Evolutionary conservation across 2,797 vertebrate genomes (phyloP).

Genomic region (Mormyrus hasselquistii): DNA sequence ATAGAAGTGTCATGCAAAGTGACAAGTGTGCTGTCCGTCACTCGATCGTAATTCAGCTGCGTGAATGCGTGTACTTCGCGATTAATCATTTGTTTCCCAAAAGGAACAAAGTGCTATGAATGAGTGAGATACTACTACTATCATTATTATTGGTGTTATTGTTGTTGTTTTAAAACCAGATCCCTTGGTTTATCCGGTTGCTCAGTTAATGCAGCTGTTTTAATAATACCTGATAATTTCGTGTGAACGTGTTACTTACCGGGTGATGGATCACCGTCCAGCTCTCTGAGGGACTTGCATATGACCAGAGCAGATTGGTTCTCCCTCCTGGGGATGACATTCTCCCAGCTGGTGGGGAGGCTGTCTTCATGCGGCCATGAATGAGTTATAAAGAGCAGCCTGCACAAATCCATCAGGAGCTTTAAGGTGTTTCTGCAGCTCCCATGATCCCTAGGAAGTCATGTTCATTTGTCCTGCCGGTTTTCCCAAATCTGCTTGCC

Average conservation of each 20-base stretch:
- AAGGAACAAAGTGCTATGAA: not conserved
- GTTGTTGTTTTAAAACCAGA: not conserved
- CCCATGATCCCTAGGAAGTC: not conserved
- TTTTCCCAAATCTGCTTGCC: not conserved
- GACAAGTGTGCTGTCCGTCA: not conserved
- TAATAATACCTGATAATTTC: not conserved
- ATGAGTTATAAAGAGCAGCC: not conserved
- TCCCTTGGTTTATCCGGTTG: not conserved
- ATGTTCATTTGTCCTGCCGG: not conserved
- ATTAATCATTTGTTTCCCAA: not conserved
- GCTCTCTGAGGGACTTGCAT: not conserved
- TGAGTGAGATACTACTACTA: not conserved
- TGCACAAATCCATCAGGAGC: not conserved
- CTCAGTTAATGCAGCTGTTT: not conserved
- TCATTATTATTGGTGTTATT: not conserved
- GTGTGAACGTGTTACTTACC: not conserved
- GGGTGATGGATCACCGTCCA: not conserved
- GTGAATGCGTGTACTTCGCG: not conserved
- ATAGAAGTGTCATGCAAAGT: not conserved
- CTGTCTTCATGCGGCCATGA: not conserved
- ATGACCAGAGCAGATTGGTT: not conserved
- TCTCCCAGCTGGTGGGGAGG: not conserved
- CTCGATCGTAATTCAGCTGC: not conserved
- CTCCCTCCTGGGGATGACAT: not conserved
- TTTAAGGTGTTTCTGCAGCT: not conserved